Base-by-base conservation (phyloP, 2,797 vertebrate species). In the Sebastes hubbsi region DNA sequence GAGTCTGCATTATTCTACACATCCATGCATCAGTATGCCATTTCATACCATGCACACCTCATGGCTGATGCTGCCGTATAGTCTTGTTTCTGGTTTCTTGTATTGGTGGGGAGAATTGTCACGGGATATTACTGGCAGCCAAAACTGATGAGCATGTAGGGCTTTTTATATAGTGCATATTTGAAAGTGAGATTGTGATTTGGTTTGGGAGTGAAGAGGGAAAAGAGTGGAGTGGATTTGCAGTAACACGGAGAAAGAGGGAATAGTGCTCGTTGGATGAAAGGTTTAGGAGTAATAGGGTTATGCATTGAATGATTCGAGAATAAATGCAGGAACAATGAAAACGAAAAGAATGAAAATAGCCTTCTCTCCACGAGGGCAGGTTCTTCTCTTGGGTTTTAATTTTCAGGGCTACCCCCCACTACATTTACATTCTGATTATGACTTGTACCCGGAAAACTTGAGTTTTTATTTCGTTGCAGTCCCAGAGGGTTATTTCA, bases 381-480 rank as follows among this genome's bases (percentile, higher is more conserved):
- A 78, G 42, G 42, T 60, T 72, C 38, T 64, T 71, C 29, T 68
- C 14, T 67, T 56, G 20, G 52, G 11, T 80, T 86, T 83, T 71
- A 30, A 70, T 78, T 82, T 70, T 62, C 20, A 52, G 22, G 30
- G 25, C 60, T 61, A 27, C 4, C 46, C 54, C 61, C 9, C 2
- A 18, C n/a, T 74, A 30, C 75, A 84, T 88, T 90, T 80, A 78
- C 70, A 89, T 85, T 87, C 84, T 81, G 56, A 84, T 83, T 79
- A 83, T 85, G 49, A 85, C 61, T 84, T 62, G n/a, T 71, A 59
- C 29, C 67, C 24, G 20, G 46, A 61, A 64, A 76, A 22, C 25
- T 85, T 76, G 83, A 60, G 27, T 66, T 88, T 83, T 77, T 72
- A 5, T 70, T 83, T 70, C 22, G 14, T 58, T 81, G 36, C 32